These are phyloP conservation scores for Abramis brama DNA, from an alignment of 2,113 vertebrate genomes.

Conservation along the genomic window DNA sequence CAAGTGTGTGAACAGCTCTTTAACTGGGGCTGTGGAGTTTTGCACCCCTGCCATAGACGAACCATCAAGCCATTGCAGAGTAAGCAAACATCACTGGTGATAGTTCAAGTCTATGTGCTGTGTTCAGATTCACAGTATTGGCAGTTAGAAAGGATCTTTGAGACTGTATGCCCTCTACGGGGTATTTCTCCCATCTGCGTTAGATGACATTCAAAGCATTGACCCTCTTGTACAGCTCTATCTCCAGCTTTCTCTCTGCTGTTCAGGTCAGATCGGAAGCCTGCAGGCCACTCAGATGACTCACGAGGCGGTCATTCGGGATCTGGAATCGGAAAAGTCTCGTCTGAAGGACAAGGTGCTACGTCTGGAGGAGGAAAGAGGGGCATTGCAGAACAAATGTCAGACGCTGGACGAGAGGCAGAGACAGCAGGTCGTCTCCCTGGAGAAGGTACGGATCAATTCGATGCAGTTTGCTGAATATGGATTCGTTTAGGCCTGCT, in stretches of 20 bases:
- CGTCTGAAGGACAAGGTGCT: conserved; percentile 90
- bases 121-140: neutral
- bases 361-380: conserved; percentile 91
- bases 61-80: neutral
- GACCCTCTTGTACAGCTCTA: neutral
- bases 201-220: neutral
- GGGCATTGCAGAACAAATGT: conserved; percentile 86
- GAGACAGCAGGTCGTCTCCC: conserved; percentile 86
- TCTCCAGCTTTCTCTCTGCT: neutral
- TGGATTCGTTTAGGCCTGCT: neutral
- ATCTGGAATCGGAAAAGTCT: conserved; percentile 95
- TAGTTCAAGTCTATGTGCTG: neutral
- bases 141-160: neutral
- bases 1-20: too few species aligned
- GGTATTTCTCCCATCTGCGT: neutral
- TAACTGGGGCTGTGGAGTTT: too few species aligned
- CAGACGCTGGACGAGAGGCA: conserved; percentile 90
- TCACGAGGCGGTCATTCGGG: conserved; percentile 95
- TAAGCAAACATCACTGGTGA: neutral
- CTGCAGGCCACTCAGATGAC: conserved; percentile 98
- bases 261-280: conserved; percentile 93
- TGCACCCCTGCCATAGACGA: neutral
- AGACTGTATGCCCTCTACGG: neutral
- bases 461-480: neutral
- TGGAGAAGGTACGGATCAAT: conserved; percentile 85